Evolutionary conservation across 2,888 invertebrate genomes (phyloP), one percentile per base, ranked within the genome.

Genomic region (Diaperis boleti): DNA sequence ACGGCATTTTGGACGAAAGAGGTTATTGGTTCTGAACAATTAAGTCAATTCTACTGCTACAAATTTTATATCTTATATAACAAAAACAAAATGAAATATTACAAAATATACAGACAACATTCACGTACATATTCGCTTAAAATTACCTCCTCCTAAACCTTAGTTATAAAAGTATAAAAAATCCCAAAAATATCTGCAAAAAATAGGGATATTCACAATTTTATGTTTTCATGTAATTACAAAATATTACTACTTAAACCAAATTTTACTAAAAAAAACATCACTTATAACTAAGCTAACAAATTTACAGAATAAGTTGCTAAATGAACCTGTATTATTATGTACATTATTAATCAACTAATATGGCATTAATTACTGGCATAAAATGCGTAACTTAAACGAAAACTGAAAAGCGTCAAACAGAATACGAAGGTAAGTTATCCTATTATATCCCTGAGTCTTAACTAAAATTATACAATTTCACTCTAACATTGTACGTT

Each of bases 131-230:
- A 49, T 67, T 65, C 65, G 60, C 50, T 62, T 45, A 66, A 35
- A 14, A 49, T 45, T 59, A 59, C 22, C 13, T 47, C n/a, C n/a
- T 10, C 52, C 44, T 52, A 45, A 64, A 57, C 55, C 59, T 68
- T 67, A 65, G 71, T 76, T 80, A 79, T 78, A 80, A 79, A 79
- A 79, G 79, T 79, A 80, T 73, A 78, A 78, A 78, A 75, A 75
- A 77, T 78, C 78, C 78, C 78, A 76, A 78, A 78, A 78, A 78
- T 78, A 77, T 76, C 69, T 71, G 72, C 72, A 70, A 75, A 79
- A 79, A 79, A 79, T 78, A 79, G 77, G 77, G 76, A 76, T 76
- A 76, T 60, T 37, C 61, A 33, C 26, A 61, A 70, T 65, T 70
- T 62, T 64, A 39, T 50, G 14, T 47, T 17, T 68, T 57, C 47